A percentile compares a stretch with the other conserved stretches of the same genome.
These are phyloP conservation scores for Diarsia dahlii DNA, from an alignment of 2,888 invertebrate species.

Conservation along the genomic window DNA sequence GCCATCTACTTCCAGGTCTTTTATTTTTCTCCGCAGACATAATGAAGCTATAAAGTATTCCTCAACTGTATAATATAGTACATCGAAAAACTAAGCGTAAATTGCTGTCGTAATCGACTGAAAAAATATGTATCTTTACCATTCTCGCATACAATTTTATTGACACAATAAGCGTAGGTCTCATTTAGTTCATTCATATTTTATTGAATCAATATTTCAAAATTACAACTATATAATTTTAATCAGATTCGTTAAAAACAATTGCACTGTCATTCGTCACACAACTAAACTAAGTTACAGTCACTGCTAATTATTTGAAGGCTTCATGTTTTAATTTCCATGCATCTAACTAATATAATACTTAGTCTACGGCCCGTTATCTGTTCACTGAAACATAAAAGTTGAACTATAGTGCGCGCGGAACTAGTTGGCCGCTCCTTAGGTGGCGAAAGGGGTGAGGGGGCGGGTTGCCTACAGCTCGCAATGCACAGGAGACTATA, in stretches of 20 bases:
- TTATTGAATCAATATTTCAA: constrained; percentile 64
- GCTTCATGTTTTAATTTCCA: constrained; percentile 44
- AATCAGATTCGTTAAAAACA: constrained; percentile 72
- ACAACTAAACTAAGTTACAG: constrained; percentile 61
- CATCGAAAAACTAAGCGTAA: constrained; percentile 79
- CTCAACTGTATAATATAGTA: constrained; percentile 72
- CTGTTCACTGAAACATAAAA: constrained; percentile 65
- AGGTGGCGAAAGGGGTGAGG: no score
- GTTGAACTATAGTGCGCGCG: constrained; percentile 39
- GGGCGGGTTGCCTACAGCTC: no score
- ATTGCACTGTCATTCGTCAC: constrained; percentile 73
- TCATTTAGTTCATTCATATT: constrained; percentile 71
- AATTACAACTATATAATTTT: constrained; percentile 71
- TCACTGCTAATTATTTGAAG: constrained; percentile 53
- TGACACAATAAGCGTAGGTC: constrained; percentile 82
- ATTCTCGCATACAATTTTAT: constrained; percentile 76
- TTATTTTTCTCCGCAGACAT: constrained; percentile 33
- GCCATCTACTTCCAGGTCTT: constrained; percentile 28
- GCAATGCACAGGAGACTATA: no score
- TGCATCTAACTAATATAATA: constrained; percentile 61
- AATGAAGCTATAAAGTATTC: constrained; percentile 58
- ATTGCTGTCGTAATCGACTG: constrained; percentile 76
- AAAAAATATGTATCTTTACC: constrained; percentile 82
- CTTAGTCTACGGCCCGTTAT: constrained; percentile 63
- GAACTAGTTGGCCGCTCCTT: no score